Evolutionary conservation across 2,113 vertebrate species (phyloP).

Genomic region (Columba janthina): DNA sequence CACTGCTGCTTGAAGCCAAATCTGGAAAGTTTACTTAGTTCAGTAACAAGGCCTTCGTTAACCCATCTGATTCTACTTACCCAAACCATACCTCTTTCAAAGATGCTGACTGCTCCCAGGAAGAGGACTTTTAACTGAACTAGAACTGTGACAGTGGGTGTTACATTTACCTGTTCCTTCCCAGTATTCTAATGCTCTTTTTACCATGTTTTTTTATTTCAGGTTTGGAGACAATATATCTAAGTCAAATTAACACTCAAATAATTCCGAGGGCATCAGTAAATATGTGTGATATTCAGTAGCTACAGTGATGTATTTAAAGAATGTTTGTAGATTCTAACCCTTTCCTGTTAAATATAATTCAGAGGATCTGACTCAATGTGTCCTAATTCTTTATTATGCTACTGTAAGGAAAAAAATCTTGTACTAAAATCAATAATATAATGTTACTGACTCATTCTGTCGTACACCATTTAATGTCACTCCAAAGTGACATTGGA

Average conservation of each 20-base stretch:
- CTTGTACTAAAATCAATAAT: not conserved
- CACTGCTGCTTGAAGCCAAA: not conserved
- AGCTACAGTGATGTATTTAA: not conserved
- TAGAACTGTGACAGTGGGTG: not conserved
- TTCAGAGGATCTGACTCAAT: not conserved
- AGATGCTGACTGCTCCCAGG: not conserved
- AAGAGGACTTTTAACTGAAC: not conserved
- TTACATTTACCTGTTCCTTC: not conserved
- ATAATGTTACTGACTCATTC: constrained; percentile 15
- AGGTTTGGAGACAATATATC: not conserved
- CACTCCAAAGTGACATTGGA: constrained; percentile 34
- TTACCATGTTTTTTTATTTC: not conserved
- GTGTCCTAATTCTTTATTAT: not conserved
- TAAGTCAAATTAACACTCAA: not conserved
- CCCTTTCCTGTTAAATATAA: not conserved
- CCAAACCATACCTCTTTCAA: not conserved
- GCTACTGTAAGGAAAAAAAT: not conserved
- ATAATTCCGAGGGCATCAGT: not conserved
- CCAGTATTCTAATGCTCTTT: not conserved
- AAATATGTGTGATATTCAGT: not conserved
- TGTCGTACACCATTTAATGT: not conserved
- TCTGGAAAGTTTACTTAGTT: not conserved
- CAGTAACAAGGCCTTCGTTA: not conserved
- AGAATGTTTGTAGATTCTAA: not conserved
- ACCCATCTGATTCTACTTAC: not conserved